Percentiles rank a stretch among this genome's conserved stretches.
Conservation (phyloP, 2,113 vertebrate species). For the Lynx canadensis region DNA sequence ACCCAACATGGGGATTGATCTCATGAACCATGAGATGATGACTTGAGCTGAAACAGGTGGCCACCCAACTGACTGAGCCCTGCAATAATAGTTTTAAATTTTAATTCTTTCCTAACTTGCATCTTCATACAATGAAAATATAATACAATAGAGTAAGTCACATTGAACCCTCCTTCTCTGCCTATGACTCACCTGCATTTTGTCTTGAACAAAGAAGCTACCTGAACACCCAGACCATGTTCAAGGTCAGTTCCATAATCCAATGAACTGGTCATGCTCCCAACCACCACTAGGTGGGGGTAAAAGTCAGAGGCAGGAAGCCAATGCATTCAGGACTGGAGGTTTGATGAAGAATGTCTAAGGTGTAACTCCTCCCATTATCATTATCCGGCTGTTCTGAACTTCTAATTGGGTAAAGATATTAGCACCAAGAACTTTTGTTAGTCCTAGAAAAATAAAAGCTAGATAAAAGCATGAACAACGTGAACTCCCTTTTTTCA, state of each 20-base stretch:
- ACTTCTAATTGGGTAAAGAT: background rate
- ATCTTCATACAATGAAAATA: background rate
- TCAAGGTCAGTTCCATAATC: background rate
- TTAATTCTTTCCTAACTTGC: background rate
- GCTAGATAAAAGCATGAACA: background rate
- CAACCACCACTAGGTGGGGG: slow-evolving; percentile 29
- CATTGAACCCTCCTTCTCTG: background rate
- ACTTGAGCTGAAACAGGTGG: too few relatives aligned
- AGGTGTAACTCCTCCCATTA: background rate
- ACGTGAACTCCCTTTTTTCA: background rate
- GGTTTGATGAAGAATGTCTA: background rate
- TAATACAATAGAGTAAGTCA: background rate
- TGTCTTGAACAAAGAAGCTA: background rate
- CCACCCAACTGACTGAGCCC: too few relatives aligned
- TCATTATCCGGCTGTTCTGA: background rate
- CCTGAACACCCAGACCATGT: background rate
- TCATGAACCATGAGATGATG: too few relatives aligned
- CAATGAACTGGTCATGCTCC: background rate
- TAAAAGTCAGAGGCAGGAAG: background rate
- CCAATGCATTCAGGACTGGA: fast-evolving
- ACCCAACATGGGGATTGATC: too few relatives aligned
- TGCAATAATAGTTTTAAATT: background rate
- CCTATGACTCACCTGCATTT: background rate
- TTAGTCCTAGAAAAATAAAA: background rate
- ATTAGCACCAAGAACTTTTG: background rate